These are phyloP conservation scores for Cephalopholis sonnerati DNA, from an alignment of 2,113 vertebrate genomes.

Conservation along the genomic window DNA sequence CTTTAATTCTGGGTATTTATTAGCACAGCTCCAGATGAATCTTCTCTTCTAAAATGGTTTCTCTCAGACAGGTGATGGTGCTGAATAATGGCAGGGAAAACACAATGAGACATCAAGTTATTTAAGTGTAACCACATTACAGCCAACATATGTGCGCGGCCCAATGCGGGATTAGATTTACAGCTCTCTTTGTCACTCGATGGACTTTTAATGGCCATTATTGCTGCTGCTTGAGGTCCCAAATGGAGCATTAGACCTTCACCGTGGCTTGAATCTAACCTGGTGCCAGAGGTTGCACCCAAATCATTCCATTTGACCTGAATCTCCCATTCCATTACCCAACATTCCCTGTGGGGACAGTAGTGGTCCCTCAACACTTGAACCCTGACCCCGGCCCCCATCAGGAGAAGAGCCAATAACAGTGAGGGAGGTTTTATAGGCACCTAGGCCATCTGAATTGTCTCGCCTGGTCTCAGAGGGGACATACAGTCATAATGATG, in stretches of 20 bases:
- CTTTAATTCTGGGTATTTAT: not conserved
- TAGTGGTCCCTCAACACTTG: slow-evolving; percentile 77
- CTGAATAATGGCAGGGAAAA: slow-evolving; percentile 53
- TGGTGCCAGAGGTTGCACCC: slow-evolving; percentile 67
- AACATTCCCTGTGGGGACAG: slow-evolving; percentile 78
- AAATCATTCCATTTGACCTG: slow-evolving; percentile 82
- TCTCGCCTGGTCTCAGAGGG: slow-evolving; percentile 60
- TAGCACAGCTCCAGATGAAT: not conserved
- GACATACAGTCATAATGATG: slow-evolving; percentile 55
- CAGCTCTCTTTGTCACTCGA: slow-evolving; percentile 61
- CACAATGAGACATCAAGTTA: slow-evolving; percentile 56
- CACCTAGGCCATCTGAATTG: slow-evolving; percentile 60
- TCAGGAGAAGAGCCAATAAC: slow-evolving; percentile 73
- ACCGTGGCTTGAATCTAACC: slow-evolving; percentile 61
- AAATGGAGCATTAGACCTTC: slow-evolving; percentile 72
- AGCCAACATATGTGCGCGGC: slow-evolving; percentile 55
- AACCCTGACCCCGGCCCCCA: slow-evolving; percentile 77
- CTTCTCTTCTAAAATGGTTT: slow-evolving; percentile 16
- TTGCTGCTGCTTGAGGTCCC: slow-evolving; percentile 52
- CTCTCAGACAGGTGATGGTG: slow-evolving; percentile 15
- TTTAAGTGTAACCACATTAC: slow-evolving; percentile 65
- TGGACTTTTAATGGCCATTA: slow-evolving; percentile 77
- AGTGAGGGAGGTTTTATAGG: slow-evolving; percentile 74
- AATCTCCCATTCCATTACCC: slow-evolving; percentile 85
- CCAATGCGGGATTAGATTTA: slow-evolving; percentile 72